phyloP scores from a whole-genome alignment of 2,888 invertebrate species.

The Caenorhabditis imperialis region DNA sequence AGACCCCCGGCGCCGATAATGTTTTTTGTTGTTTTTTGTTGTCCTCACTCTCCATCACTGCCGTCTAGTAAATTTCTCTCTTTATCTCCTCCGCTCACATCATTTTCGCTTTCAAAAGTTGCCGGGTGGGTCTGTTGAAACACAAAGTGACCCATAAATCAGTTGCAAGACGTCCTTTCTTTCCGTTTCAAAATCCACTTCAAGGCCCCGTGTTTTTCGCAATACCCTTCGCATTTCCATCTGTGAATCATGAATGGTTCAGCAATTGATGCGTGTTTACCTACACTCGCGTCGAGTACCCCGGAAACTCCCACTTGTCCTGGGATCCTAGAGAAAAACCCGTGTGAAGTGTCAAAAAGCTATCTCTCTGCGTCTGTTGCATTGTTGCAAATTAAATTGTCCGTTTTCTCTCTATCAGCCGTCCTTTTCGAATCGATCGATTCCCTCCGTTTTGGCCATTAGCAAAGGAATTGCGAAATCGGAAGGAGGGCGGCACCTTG shows the following conservation, averaged over 20 bases:
- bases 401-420: neutral
- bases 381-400: no score
- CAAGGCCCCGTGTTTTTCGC: neutral
- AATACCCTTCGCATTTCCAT: neutral
- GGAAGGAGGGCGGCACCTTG: slow-evolving; percentile 6
- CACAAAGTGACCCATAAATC: slow-evolving; percentile 23
- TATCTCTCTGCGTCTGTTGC: no score
- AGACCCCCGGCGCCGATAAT: neutral
- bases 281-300: no score
- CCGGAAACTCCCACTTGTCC: no score
- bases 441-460: slow-evolving; percentile 3
- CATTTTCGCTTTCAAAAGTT: slow-evolving; percentile 6
- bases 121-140: slow-evolving; percentile 4
- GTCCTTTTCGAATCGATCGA: neutral
- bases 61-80: neutral
- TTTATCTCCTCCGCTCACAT: neutral
- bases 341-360: no score
- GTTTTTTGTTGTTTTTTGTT: neutral
- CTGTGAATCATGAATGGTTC: slow-evolving; percentile 13
- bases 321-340: no score
- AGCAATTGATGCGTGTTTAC: neutral
- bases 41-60: no score
- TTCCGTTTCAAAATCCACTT: neutral
- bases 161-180: neutral
- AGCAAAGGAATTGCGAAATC: slow-evolving; percentile 40